phyloP scores from a whole-genome alignment of 2,888 invertebrate species.

The Sussaba pulchella region DNA sequence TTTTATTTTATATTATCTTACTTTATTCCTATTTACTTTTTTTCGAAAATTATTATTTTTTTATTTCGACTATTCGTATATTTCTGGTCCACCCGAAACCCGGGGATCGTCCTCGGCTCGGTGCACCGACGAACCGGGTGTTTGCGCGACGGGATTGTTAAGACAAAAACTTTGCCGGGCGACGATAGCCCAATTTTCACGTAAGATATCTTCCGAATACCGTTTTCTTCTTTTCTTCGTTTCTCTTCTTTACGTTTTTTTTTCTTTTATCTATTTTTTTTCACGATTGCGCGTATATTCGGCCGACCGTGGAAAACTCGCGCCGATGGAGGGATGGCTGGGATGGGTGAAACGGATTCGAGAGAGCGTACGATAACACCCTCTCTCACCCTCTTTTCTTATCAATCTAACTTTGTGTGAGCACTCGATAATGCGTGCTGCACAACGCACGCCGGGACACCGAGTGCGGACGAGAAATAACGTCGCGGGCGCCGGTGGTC shows the following conservation, averaged over 20 bases:
- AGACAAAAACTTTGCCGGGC: constrained; percentile 9
- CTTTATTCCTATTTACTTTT: neutral
- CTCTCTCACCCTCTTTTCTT: neutral
- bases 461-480: constrained; percentile 62
- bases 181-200: constrained; percentile 4
- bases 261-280: neutral
- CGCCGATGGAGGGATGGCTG: constrained; percentile 5
- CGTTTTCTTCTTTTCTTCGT: too few relatives aligned
- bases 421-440: constrained; percentile 33
- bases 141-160: constrained; percentile 12
- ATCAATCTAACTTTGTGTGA: constrained; percentile 3
- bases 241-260: too few relatives aligned
- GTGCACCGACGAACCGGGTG: constrained; percentile 1
- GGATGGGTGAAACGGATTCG: too few relatives aligned
- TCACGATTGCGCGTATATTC: constrained; percentile 20
- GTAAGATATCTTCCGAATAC: constrained; percentile 9
- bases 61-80: neutral
- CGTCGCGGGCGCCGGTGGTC: constrained; percentile 66
- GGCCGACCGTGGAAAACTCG: constrained; percentile 4
- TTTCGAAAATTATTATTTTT: neutral
- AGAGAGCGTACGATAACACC: neutral
- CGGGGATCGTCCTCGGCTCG: constrained; percentile 28
- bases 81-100: constrained; percentile 40
- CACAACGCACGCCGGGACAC: constrained; percentile 57
- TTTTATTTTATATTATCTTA: constrained; percentile 22